Conservation (phyloP, 2,113 vertebrate genomes). For the Petaurus breviceps region DNA sequence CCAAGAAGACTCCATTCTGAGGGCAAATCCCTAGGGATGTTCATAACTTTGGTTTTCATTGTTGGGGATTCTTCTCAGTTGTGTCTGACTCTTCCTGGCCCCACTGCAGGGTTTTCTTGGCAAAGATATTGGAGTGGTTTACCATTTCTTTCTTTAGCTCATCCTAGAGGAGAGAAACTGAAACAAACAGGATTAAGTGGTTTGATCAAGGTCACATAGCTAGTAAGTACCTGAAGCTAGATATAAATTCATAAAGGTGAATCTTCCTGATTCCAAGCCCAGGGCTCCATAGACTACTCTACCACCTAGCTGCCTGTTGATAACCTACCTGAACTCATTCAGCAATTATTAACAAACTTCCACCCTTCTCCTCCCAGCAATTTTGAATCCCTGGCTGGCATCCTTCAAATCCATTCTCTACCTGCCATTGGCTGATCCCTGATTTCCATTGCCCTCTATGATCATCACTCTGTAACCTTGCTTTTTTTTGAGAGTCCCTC, state of each 20-base stretch:
- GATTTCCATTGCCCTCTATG: not conserved
- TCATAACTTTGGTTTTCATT: not conserved
- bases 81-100: not conserved
- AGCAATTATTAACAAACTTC: not conserved
- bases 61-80: not conserved
- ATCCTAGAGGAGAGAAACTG: too few species aligned
- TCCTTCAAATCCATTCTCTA: not conserved
- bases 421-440: not conserved
- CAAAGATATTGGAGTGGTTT: too few species aligned
- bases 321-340: not conserved
- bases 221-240: not conserved
- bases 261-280: not conserved
- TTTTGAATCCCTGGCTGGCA: not conserved
- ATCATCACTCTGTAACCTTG: not conserved
- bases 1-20: not conserved
- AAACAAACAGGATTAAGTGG: not conserved
- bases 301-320: not conserved
- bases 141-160: too few species aligned
- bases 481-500: not conserved
- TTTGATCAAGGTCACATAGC: not conserved
- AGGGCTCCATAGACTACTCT: not conserved
- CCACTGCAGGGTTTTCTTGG: not conserved
- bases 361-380: not conserved
- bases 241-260: not conserved
- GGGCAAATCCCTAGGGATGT: not conserved